These are phyloP conservation scores for Eulithis testata DNA, from an alignment of 2,888 invertebrate species.

Conservation along the genomic window DNA sequence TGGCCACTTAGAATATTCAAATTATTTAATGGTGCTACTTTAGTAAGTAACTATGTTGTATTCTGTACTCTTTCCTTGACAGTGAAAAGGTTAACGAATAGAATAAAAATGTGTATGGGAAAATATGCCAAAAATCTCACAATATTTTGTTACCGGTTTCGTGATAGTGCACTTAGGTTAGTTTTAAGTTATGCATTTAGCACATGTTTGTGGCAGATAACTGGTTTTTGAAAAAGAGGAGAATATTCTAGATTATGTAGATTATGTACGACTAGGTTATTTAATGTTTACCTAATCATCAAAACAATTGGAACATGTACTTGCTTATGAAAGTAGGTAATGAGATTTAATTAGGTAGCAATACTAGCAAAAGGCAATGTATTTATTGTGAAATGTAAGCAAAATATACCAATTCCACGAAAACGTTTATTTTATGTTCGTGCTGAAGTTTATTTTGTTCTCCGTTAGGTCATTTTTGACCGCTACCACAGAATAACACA, in stretches of 20 bases:
- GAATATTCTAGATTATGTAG: constrained; percentile 9
- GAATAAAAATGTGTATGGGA: not conserved
- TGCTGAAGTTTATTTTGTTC: no score
- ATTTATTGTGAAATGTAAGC: not conserved
- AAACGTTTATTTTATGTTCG: no score
- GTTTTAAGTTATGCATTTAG: not conserved
- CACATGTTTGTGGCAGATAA: constrained; percentile 2
- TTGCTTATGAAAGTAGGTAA: not conserved
- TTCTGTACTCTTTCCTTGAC: constrained; percentile 35
- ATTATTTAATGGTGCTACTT: constrained; percentile 19
- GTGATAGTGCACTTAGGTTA: not conserved
- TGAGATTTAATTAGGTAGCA: not conserved
- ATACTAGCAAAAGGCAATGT: no score
- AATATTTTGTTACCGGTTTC: not conserved
- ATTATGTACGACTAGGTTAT: constrained; percentile 10
- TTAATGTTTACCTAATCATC: constrained; percentile 10
- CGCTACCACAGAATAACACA: no score
- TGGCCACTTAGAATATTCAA: constrained; percentile 26
- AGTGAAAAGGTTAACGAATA: constrained; percentile 34
- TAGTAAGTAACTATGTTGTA: constrained; percentile 8
- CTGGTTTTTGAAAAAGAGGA: constrained; percentile 20
- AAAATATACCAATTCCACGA: not conserved
- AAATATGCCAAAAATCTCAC: not conserved
- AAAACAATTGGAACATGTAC: constrained; percentile 7
- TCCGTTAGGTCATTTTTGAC: no score